Conservation (phyloP, 2,113 vertebrate genomes). For the Trematomus loennbergii region DNA sequence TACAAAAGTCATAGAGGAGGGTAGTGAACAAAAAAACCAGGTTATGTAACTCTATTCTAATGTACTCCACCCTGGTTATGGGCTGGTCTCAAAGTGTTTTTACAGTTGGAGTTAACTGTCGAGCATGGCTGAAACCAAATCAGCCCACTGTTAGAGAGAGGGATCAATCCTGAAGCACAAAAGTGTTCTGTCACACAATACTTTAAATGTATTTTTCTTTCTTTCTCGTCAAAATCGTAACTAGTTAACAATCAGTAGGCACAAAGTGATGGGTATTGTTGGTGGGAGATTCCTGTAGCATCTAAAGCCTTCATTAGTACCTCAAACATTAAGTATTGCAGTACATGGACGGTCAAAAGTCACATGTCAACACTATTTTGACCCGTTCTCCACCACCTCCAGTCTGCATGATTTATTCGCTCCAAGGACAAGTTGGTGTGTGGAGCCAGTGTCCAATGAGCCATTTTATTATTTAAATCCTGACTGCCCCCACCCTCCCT, state of each 20-base stretch:
- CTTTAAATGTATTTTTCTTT: background rate
- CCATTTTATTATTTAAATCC: slow-evolving; percentile 77
- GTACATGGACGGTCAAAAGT: background rate
- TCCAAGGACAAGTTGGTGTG: slow-evolving; percentile 63
- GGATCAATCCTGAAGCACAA: slow-evolving; percentile 4
- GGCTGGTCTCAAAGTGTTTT: slow-evolving; percentile 58
- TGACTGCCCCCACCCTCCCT: slow-evolving; percentile 1
- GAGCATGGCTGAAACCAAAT: slow-evolving; percentile 25
- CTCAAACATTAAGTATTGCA: background rate
- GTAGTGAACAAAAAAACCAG: slow-evolving; percentile 58
- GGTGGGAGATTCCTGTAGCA: background rate
- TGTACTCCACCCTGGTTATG: slow-evolving; percentile 73
- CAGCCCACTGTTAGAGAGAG: slow-evolving; percentile 9
- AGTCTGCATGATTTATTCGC: slow-evolving; percentile 55
- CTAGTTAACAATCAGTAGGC: background rate
- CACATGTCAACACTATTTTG: background rate
- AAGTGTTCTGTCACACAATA: background rate
- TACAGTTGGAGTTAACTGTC: slow-evolving; percentile 56
- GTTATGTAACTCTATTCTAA: slow-evolving; percentile 76
- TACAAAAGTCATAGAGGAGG: slow-evolving; percentile 64
- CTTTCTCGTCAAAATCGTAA: background rate
- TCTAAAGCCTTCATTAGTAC: background rate
- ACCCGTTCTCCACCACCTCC: slow-evolving; percentile 34
- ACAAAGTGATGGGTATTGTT: background rate
- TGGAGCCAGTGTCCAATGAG: slow-evolving; percentile 73